phyloP scores from a whole-genome alignment of 2,113 vertebrate species.

The Psilopogon haemacephalus region DNA sequence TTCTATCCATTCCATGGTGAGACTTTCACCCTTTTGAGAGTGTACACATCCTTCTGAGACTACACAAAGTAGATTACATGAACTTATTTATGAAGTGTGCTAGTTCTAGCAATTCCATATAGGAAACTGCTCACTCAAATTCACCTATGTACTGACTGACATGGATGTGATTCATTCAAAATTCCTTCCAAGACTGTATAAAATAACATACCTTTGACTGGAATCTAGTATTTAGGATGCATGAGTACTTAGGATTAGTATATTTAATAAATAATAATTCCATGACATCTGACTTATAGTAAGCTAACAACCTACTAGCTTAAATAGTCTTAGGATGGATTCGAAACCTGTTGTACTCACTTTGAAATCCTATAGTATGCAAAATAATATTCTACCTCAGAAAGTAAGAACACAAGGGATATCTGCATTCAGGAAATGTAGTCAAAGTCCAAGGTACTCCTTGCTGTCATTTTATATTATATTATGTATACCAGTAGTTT shows the following conservation, averaged over 20 bases:
- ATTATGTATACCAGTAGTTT: neutral
- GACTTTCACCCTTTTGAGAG: neutral
- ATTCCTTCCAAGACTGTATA: neutral
- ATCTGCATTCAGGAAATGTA: neutral
- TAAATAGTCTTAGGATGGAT: neutral
- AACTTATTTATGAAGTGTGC: neutral
- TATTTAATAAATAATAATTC: neutral
- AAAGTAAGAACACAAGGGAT: neutral
- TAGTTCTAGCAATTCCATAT: neutral
- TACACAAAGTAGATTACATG: neutral
- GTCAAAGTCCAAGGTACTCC: neutral
- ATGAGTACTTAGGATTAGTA: neutral
- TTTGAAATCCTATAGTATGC: neutral
- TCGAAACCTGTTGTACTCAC: neutral
- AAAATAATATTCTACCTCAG: neutral
- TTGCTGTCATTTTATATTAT: neutral
- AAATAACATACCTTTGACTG: neutral
- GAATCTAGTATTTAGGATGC: neutral
- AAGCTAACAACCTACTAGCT: neutral
- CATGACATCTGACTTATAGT: neutral
- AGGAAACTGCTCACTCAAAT: neutral
- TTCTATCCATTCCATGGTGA: neutral
- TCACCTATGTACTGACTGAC: neutral
- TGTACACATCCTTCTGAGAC: neutral
- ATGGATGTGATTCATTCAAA: neutral